Percentiles rank a stretch among this genome's conserved stretches.
These are phyloP conservation scores for Amphipyra berbera DNA, from an alignment of 2,888 invertebrate genomes.

Conservation along the genomic window DNA sequence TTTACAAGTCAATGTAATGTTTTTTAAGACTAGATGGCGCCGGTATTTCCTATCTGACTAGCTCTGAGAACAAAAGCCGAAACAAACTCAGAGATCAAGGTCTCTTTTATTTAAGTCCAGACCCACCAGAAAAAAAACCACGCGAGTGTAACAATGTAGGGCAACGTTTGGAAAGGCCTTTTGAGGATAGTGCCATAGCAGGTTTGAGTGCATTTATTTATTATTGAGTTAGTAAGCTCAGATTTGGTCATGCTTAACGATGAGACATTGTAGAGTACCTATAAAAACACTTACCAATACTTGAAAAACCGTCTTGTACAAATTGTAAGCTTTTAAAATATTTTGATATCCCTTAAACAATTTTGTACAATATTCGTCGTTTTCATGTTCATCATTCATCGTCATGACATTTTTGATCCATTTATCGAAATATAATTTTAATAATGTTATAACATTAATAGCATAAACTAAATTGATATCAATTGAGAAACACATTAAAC, in stretches of 20 bases:
- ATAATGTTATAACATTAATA: slow-evolving; percentile 10
- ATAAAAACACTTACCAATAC: background rate
- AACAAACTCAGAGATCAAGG: too few relatives aligned
- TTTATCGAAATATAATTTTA: slow-evolving; percentile 11
- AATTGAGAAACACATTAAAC: background rate
- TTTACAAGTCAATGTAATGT: too few relatives aligned
- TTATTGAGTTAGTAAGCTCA: too few relatives aligned
- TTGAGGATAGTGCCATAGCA: too few relatives aligned
- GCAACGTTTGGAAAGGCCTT: too few relatives aligned
- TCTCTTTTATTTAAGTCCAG: too few relatives aligned
- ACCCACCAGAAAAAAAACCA: too few relatives aligned
- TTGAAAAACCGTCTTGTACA: background rate
- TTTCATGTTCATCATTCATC: background rate
- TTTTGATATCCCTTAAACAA: slow-evolving; percentile 14
- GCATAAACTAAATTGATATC: slow-evolving; percentile 21
- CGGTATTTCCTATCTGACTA: too few relatives aligned
- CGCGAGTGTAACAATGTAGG: too few relatives aligned
- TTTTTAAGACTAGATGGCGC: too few relatives aligned
- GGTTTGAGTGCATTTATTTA: too few relatives aligned
- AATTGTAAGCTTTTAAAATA: slow-evolving; percentile 17
- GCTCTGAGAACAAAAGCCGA: too few relatives aligned
- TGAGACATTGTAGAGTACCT: background rate
- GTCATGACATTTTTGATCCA: slow-evolving; percentile 4
- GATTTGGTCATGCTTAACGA: background rate
- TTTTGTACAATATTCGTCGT: background rate